Evolutionary conservation across 2,113 vertebrate species (phyloP), one percentile per base, ranked within the genome.

Genomic region (Neopipo cinnamomea): DNA sequence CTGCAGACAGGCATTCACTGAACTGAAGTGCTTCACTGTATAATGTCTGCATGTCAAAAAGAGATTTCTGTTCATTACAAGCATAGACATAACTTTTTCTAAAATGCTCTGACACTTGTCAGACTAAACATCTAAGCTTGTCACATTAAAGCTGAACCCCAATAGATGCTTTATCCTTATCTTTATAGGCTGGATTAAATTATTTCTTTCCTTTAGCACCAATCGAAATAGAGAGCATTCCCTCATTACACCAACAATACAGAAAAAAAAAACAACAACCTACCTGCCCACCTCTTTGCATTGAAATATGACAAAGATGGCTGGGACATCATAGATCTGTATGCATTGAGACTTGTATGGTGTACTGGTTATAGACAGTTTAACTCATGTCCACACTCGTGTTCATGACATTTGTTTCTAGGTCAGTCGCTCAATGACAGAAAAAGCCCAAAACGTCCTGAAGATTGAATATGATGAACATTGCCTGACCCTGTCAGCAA

Each of bases 401-500:
- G 67, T 53, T 92, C 61, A 49, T 56, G 49, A 44, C 31, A 25
- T 95, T 84, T 97, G 14, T 83, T 97, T 96, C 46, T 96, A 99
- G 99, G 98, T 99, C 95, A 99, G 98, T 96, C 98, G 99, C 91
- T 98, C 99, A 9, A 93, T 98, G 88, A 95, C 98, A 89, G 99
- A 99, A 75, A 98, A 98, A 77, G 98, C 98, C 62, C 99, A 98
- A 77, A 98, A 99, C 5, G 96, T 98, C 31, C 97, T 99, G 84
- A 99, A 97, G 98, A 99, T 99, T 20, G 99, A 99, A 94, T 98
- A 96, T 53, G 88, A 97, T 12, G 98, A 99, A 85, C 96, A 97
- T 68, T 98, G 98, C 96, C 98, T 99, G 96, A 98, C 91, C 24
- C 96, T 99, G 58, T 99, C 99, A 66, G 99, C 99, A 52, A 99